Conservation (phyloP, 2,888 invertebrate genomes). For the Drosophila gaucha region DNA sequence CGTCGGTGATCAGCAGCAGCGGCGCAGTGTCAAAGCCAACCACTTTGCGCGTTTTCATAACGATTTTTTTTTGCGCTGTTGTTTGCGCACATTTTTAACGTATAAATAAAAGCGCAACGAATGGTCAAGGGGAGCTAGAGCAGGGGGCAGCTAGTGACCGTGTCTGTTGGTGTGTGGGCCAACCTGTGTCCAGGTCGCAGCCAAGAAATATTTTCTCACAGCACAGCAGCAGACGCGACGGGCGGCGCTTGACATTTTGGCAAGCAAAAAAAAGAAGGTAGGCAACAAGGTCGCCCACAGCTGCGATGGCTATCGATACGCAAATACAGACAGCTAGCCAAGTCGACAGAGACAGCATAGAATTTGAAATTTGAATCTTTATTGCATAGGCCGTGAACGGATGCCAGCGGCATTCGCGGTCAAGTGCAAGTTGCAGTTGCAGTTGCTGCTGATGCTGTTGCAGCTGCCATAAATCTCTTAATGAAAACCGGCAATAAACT, state of each 20-base stretch:
- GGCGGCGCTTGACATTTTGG: slow-evolving; percentile 75
- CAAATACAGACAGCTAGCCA: slow-evolving; percentile 38
- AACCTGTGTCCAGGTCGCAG: slow-evolving; percentile 37
- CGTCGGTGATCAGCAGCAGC: slow-evolving; percentile 43
- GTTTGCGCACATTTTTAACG: slow-evolving; percentile 78
- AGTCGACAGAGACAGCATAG: slow-evolving; percentile 41
- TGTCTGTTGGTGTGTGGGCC: slow-evolving; percentile 48
- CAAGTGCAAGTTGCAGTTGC: slow-evolving; percentile 69
- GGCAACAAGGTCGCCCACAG: slow-evolving; percentile 74
- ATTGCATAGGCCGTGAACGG: slow-evolving; percentile 61
- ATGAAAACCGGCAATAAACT: slow-evolving; percentile 81
- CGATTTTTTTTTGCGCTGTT: slow-evolving; percentile 48
- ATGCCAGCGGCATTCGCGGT: slow-evolving; percentile 60
- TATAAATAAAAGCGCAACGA: slow-evolving; percentile 67
- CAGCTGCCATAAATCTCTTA: slow-evolving; percentile 77
- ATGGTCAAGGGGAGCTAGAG: not conserved
- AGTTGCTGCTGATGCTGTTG: slow-evolving; percentile 20
- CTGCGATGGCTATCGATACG: slow-evolving; percentile 66
- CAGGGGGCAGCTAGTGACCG: not conserved
- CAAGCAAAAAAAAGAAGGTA: slow-evolving; percentile 50
- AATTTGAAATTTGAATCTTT: slow-evolving; percentile 72
- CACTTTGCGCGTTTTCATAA: slow-evolving; percentile 70
- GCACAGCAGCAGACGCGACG: slow-evolving; percentile 30
- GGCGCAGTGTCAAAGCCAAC: slow-evolving; percentile 78
- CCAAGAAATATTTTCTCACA: slow-evolving; percentile 55